These are phyloP conservation scores for Platyscelio sp. DNA, from an alignment of 2,888 invertebrate genomes.

Conservation along the genomic window DNA sequence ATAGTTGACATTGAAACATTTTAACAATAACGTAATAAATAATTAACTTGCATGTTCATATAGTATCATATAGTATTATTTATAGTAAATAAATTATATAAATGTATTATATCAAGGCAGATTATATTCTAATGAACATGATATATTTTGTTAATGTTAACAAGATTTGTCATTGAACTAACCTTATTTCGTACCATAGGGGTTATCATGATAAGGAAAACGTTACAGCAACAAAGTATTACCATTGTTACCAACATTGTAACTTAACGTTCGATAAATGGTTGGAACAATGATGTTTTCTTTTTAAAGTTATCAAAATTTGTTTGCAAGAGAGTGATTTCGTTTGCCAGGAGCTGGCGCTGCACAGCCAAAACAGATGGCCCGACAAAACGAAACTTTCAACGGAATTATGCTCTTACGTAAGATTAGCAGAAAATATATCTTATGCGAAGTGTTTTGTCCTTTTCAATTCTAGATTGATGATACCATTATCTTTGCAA, in stretches of 20 bases:
- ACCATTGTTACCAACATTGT: slow-evolving; percentile 66
- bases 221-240: slow-evolving; percentile 56
- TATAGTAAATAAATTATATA: no score
- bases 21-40: no score
- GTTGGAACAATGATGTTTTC: no score
- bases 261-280: slow-evolving; percentile 76
- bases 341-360: background rate
- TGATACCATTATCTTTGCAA: slow-evolving; percentile 69
- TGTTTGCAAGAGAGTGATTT: background rate
- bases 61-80: no score
- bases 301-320: slow-evolving; percentile 35
- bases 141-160: no score
- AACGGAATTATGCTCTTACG: background rate
- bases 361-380: background rate
- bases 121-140: no score
- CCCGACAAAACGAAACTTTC: background rate
- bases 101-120: no score
- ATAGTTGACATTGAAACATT: no score
- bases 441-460: background rate
- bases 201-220: no score
- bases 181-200: no score
- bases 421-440: background rate
- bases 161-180: no score
- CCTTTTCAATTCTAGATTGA: slow-evolving; percentile 64
- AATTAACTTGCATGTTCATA: no score